Evolutionary conservation across 2,797 vertebrate species (phyloP), one percentile per base, ranked within the genome.

Genomic region (Artibeus lituratus): DNA sequence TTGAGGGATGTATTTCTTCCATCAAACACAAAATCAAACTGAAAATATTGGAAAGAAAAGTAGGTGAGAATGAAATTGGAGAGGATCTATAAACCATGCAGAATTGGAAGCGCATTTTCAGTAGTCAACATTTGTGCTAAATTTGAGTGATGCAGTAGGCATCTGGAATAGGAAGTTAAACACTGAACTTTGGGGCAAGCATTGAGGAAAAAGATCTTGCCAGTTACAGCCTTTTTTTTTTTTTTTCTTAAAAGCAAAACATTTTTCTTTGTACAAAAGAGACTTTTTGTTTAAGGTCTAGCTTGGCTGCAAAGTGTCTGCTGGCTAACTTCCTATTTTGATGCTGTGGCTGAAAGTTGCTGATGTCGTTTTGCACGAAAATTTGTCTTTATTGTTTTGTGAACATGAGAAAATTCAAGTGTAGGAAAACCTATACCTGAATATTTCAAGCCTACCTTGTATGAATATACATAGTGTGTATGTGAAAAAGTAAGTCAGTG

Each of bases 181-280:
- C 82, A 90, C 85, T 91, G 85, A 96, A 65, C 72, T 97, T 98
- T 83, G 95, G 95, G 95, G 81, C 91, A 95, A 96, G 55, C 49
- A 19, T 94, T 95, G 53, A 65, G 80, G 69, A 32, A 39, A 86
- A 74, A 42, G 65, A 69, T 35, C 69, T 87, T 97, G 97, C 97
- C 98, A 96, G 98, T 98, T 98, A 98, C 98, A 98, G 98, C 98
- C 98, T 97, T 59, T 59, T 95, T 88, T n/a, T n/a, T 96, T 53
- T 53, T 96, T 53, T 55, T 95, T 88, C 93, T 85, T 10, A 80
- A 90, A 55, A 94, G 62, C 29, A 95, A 97, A 98, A 98, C 97
- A 98, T 98, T 98, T 98, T 98, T 98, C 97, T 98, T 98, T 97
- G 91, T 95, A 84, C 87, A 90, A 94, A 94, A 97, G 91, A 92